Conservation (phyloP, 92 coral and sea anemone species). For the Palythoa grandis region DNA sequence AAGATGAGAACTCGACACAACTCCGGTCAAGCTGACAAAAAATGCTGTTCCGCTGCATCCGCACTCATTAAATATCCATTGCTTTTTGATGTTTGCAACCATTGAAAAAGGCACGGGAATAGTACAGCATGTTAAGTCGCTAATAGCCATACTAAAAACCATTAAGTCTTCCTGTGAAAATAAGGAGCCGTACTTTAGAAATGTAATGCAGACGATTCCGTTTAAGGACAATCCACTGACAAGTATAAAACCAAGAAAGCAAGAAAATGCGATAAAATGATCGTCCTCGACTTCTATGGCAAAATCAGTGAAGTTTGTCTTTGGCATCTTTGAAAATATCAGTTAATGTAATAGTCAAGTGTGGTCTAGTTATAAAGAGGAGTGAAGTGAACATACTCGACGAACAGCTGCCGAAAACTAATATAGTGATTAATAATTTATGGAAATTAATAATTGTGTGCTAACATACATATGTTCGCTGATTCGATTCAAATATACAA, state of each 20-base stretch:
- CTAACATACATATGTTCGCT: too few species aligned
- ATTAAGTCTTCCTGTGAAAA: slow-evolving; percentile 41
- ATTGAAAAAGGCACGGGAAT: slow-evolving; percentile 64
- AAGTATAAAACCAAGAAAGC: background rate
- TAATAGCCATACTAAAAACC: slow-evolving; percentile 73
- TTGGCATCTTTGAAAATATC: too few species aligned
- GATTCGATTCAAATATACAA: too few species aligned
- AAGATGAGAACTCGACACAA: slow-evolving; percentile 69
- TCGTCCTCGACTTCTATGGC: background rate
- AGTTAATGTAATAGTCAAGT: too few species aligned
- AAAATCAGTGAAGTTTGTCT: background rate
- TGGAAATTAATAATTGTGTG: too few species aligned
- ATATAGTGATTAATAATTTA: too few species aligned
- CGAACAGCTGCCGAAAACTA: too few species aligned
- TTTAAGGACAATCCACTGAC: slow-evolving; percentile 45
- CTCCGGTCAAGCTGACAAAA: slow-evolving; percentile 54
- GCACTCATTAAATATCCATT: slow-evolving; percentile 46
- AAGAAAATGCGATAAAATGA: background rate
- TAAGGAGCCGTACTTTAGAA: slow-evolving; percentile 50
- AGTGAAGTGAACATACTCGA: too few species aligned
- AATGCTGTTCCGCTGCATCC: slow-evolving; percentile 68
- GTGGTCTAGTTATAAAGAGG: too few species aligned
- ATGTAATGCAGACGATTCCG: slow-evolving; percentile 56
- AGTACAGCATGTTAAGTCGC: slow-evolving; percentile 65
- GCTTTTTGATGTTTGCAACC: slow-evolving; percentile 53